Base-by-base conservation (phyloP, 1,140 invertebrate species). In the Pararge aegeria region DNA sequence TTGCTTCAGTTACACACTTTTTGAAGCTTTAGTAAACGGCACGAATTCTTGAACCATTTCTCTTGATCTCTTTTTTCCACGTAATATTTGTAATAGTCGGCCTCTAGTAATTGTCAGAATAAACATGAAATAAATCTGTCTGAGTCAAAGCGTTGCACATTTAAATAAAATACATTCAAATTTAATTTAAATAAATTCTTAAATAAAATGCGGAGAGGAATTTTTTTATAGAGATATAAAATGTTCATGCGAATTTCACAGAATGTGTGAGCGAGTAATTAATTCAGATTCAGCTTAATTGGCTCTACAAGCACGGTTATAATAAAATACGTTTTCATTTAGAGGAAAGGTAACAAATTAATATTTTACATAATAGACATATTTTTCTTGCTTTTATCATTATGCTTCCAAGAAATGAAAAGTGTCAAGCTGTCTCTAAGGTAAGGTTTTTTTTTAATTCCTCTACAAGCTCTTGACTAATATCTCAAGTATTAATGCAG, bases 151-250 rank as follows among this genome's bases (percentile, higher is more conserved):
- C 2, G 7, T 34, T 34, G 30, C 30, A 34, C 15, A 40, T 24
- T 2, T 24, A 16, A 79, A 73, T 77, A 77, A 77, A 70, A 79
- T 79, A 68, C 68, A 71, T 73, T 72, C 74, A 70, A 54, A 27
- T 42, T 42, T n/a, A 42, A 21, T 53, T 53, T 19, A 53, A 53
- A 53, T 53, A 16, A 27, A 19, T 52, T 12, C 18, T 10, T 18
- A 18, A 37, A 37, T 20, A 37, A 52, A 20, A 19, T 20, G 5
- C 50, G 18, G 16, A 38, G 37, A 42, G 38, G 9, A 5, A 19
- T 55, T 19, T n/a, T n/a, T 55, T 55, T 55, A 9, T 18, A 7
- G 38, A 42, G 18, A 55, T 30, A 30, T 54, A 46, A 44, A 55
- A 55, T 19, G 27, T 30, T 46, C 27, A 30, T 44, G 15, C 40